Percentiles rank a stretch among this genome's conserved stretches.
Conservation (phyloP, 2,888 invertebrate species). For the Dynastes maya region DNA sequence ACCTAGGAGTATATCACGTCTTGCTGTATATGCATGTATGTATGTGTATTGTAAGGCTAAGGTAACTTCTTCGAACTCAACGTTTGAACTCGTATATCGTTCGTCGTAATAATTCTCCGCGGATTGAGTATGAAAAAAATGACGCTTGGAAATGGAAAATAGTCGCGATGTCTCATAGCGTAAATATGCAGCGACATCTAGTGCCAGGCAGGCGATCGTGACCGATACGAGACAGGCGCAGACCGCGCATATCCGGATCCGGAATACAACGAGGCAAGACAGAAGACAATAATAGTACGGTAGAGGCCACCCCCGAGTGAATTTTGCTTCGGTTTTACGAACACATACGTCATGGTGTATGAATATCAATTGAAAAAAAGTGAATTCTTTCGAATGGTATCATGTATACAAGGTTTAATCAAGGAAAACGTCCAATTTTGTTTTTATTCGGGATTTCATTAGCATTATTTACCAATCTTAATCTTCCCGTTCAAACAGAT, state of each 20-base stretch:
- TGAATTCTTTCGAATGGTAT: too few relatives aligned
- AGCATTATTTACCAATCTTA: too few relatives aligned
- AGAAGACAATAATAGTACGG: not conserved
- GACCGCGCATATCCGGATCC: conserved; percentile 40
- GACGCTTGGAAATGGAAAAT: conserved; percentile 23
- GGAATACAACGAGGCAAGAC: conserved; percentile 19
- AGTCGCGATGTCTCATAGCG: conserved; percentile 5
- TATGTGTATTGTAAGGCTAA: not conserved
- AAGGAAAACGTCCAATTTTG: too few relatives aligned
- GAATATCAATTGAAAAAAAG: not conserved
- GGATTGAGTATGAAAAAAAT: conserved; percentile 25
- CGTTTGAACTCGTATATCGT: conserved; percentile 41
- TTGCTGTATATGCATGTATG: not conserved
- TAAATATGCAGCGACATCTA: conserved; percentile 5
- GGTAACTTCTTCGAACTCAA: conserved; percentile 37
- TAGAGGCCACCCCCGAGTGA: not conserved
- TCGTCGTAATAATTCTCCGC: conserved; percentile 9
- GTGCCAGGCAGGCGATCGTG: conserved; percentile 26
- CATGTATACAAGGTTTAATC: too few relatives aligned
- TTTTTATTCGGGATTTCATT: too few relatives aligned
- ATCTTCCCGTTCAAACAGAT: too few relatives aligned
- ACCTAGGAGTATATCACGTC: conserved; percentile 43
- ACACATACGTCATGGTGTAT: not conserved
- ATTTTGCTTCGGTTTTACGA: not conserved
- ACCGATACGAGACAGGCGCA: conserved; percentile 38